These are phyloP conservation scores for Ochropleura leucogaster DNA, from an alignment of 2,888 invertebrate genomes.

Conservation along the genomic window DNA sequence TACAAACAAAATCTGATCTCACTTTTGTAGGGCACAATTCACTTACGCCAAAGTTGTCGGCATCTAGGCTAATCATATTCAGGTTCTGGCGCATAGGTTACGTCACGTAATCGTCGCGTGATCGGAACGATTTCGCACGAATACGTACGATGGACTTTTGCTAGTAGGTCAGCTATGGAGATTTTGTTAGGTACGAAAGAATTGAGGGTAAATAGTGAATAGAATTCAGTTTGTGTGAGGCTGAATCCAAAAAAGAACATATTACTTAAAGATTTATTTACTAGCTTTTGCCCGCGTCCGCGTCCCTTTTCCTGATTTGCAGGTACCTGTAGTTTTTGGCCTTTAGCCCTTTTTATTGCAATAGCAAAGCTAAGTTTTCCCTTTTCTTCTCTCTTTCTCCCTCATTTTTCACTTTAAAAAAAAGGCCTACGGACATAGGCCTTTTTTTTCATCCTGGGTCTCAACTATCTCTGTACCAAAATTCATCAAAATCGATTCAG, in stretches of 20 bases:
- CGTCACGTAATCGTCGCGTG: slow-evolving; percentile 75
- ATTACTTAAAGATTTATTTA: too few relatives aligned
- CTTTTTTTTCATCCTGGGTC: too few relatives aligned
- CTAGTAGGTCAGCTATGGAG: slow-evolving; percentile 49
- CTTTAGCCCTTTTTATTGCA: too few relatives aligned
- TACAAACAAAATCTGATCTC: slow-evolving; percentile 37
- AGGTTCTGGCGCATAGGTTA: slow-evolving; percentile 73
- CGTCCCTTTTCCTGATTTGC: too few relatives aligned
- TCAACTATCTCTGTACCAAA: too few relatives aligned
- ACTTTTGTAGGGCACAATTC: slow-evolving; percentile 48
- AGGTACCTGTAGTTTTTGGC: too few relatives aligned
- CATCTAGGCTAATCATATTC: slow-evolving; percentile 79
- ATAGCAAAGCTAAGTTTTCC: too few relatives aligned
- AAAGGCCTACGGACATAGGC: too few relatives aligned
- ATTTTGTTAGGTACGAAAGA: slow-evolving; percentile 22
- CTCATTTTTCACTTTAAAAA: too few relatives aligned
- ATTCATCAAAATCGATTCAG: too few relatives aligned
- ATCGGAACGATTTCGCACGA: slow-evolving; percentile 64
- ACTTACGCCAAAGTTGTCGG: slow-evolving; percentile 52
- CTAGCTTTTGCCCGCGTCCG: too few relatives aligned
- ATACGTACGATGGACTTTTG: slow-evolving; percentile 13
- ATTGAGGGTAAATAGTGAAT: slow-evolving; percentile 8
- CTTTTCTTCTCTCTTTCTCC: too few relatives aligned
- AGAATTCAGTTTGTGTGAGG: neutral
- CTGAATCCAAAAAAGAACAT: neutral